phyloP scores from a whole-genome alignment of 2,797 vertebrate species.

The Acanthurus leucopareius region DNA sequence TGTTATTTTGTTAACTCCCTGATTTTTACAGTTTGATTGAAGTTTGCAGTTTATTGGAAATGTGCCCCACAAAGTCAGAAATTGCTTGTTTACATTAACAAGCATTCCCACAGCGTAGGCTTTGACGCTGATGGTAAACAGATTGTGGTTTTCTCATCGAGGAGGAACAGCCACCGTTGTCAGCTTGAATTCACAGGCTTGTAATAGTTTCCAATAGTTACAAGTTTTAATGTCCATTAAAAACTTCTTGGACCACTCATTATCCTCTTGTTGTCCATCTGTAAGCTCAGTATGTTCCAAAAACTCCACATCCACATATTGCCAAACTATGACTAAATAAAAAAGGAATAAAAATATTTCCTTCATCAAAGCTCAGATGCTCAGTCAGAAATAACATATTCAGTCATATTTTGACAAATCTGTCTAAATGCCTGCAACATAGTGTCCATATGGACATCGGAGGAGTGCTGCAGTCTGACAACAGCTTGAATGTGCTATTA shows the following conservation, averaged over 20 bases:
- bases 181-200: constrained; percentile 1
- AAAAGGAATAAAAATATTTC: not conserved
- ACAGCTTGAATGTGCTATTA: constrained; percentile 19
- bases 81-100: not conserved
- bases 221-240: constrained; percentile 26
- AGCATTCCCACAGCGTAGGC: not conserved
- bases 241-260: constrained; percentile 5
- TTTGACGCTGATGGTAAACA: not conserved
- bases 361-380: constrained; percentile 17
- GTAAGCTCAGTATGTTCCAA: constrained; percentile 25
- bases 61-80: not conserved
- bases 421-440: constrained; percentile 7
- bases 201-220: not conserved
- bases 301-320: not conserved
- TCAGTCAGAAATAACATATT: constrained; percentile 22
- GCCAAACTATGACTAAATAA: constrained; percentile 15
- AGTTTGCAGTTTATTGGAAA: not conserved
- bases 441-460: constrained; percentile 24
- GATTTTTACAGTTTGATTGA: not conserved
- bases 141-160: constrained; percentile 9
- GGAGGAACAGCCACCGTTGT: not conserved
- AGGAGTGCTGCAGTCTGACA: constrained; percentile 1
- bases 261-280: constrained; percentile 47
- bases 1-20: not conserved
- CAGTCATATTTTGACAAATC: constrained; percentile 31